Evolutionary conservation across 64 coral and sea anemone species (phyloP).

Genomic region (Cladopsammia gracilis): DNA sequence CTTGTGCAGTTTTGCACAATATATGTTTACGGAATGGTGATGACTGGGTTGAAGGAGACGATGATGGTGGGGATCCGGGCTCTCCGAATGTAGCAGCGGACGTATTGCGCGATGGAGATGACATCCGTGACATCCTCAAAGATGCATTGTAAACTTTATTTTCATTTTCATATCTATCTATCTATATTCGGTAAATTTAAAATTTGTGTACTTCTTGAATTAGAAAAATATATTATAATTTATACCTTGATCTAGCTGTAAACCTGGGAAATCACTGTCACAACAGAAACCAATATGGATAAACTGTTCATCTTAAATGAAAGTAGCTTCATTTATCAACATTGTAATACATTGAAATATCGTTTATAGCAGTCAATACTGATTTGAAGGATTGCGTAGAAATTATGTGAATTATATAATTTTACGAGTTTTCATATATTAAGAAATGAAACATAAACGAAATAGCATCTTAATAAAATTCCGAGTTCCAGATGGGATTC

Average conservation of each 20-base stretch:
- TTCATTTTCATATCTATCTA: neutral
- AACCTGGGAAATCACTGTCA: neutral
- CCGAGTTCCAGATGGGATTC: too few species aligned
- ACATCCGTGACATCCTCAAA: neutral
- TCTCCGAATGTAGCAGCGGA: neutral
- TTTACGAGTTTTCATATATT: neutral
- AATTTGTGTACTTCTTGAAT: neutral
- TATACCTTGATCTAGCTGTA: neutral
- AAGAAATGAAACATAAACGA: too few species aligned
- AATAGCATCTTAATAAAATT: too few species aligned
- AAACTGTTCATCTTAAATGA: neutral
- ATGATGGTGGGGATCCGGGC: neutral
- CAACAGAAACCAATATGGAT: neutral
- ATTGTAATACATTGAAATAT: neutral
- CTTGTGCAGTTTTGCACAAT: slow-evolving; percentile 4
- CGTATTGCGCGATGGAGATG: neutral
- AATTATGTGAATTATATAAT: neutral
- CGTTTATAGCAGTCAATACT: neutral
- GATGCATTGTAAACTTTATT: slow-evolving; percentile 5
- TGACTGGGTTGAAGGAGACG: neutral
- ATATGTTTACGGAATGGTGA: neutral
- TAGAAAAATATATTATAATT: neutral
- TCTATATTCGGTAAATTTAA: neutral
- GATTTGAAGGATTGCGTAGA: neutral
- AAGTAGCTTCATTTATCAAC: neutral